Conservation (phyloP, 1,140 invertebrate genomes). For the Caenorhabditis inopinata region DNA sequence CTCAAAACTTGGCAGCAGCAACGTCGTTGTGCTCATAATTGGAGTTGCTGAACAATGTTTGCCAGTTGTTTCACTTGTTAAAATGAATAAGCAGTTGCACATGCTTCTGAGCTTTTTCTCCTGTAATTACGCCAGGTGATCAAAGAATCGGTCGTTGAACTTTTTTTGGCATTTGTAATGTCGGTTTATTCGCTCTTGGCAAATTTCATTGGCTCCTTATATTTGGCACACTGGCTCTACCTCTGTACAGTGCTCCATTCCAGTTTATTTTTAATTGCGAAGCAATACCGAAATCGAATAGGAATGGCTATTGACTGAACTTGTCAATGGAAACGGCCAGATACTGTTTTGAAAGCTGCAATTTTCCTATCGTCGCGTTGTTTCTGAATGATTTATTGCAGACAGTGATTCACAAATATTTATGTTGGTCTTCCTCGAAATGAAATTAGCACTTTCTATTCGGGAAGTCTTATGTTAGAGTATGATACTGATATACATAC, state of each 20-base stretch:
- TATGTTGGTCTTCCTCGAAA: too few relatives aligned
- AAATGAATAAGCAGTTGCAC: neutral
- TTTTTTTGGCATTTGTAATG: conserved; percentile 10
- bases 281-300: too few relatives aligned
- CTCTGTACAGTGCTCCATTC: too few relatives aligned
- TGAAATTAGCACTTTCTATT: too few relatives aligned
- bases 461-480: too few relatives aligned
- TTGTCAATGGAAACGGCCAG: neutral
- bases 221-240: too few relatives aligned
- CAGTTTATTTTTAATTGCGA: too few relatives aligned
- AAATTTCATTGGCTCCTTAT: neutral
- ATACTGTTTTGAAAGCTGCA: too few relatives aligned
- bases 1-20: neutral
- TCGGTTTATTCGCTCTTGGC: neutral
- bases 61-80: neutral
- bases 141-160: conserved; percentile 22
- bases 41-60: conserved; percentile 23
- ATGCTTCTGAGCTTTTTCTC: neutral
- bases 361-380: neutral
- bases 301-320: too few relatives aligned
- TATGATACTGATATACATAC: too few relatives aligned
- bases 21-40: neutral
- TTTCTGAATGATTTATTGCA: neutral
- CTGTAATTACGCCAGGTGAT: conserved; percentile 23
- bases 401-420: neutral